Evolutionary conservation across 2,113 vertebrate species (phyloP), one percentile per base, ranked within the genome.

Genomic region (Atrichornis clamosus): DNA sequence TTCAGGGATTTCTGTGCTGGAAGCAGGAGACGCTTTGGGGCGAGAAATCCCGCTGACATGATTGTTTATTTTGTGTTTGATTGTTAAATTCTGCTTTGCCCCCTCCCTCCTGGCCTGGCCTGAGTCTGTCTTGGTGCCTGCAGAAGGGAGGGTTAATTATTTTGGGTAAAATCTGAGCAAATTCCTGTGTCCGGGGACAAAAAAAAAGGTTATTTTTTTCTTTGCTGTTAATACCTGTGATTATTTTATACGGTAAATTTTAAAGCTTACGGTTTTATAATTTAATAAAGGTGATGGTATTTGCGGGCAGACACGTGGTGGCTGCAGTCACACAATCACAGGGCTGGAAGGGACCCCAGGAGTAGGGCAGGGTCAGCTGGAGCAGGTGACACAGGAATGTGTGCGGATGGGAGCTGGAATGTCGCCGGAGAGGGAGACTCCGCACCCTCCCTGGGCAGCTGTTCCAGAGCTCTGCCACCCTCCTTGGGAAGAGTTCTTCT

Each of bases 191-290:
- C 75, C 19, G 27, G 47, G 69, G 9, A 1, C 0, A 11, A 19
- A 10, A 26, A 23, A n/a, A 47, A 37, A 22, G 15, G 28, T 28
- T 14, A 15, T 55, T 35, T 32, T 62, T 67, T 92, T 78, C 81
- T 90, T 91, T 86, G 91, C 93, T 90, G 79, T 93, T 85, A 68
- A 20, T 62, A 83, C n/a, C 65, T 64, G 75, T 84, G 80, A 67
- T 95, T 95, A 89, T 97, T 96, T 96, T 91, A 65, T 93, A 93
- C 3, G 1, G 87, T 88, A 15, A 64, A 83, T 94, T 93, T 95
- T 93, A 87, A 83, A 87, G 93, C 89, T 84, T 79, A 47, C 8
- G 0, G 33, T 67, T 95, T 87, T 84, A 80, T 96, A 95, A 96
- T 69, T 91, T 76, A 95, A 97, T 97, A 89, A 92, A 91, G 68